Evolutionary conservation across 2,113 vertebrate species (phyloP).

Genomic region (Psephotus haematonotus): DNA sequence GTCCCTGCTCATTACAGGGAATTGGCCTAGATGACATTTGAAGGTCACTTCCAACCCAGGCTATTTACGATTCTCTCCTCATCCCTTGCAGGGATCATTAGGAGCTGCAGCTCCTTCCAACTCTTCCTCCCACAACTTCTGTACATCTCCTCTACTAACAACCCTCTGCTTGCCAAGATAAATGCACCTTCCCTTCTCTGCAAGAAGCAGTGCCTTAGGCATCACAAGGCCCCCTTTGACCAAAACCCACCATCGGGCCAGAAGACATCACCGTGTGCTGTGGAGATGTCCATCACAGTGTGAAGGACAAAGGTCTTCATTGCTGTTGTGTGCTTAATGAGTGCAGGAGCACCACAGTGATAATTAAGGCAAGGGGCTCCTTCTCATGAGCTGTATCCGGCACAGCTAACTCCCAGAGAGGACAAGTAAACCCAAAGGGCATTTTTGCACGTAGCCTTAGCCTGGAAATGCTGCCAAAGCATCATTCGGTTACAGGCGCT

Average conservation of each 20-base stretch:
- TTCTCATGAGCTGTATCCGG: not conserved
- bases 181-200: not conserved
- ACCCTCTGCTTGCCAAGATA: not conserved
- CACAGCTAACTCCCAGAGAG: not conserved
- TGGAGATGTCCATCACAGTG: rapidly evolving
- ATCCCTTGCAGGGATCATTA: not conserved
- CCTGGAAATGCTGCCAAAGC: not conserved
- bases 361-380: not conserved
- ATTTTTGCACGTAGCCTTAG: not conserved
- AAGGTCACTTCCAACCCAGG: not conserved
- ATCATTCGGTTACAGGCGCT: rapidly evolving
- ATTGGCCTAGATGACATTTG: not conserved
- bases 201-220: not conserved
- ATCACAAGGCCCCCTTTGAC: not conserved
- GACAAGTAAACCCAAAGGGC: not conserved
- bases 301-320: not conserved
- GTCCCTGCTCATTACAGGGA: not conserved
- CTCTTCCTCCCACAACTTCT: not conserved
- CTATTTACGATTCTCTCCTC: not conserved
- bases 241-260: not conserved
- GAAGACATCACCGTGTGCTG: not conserved
- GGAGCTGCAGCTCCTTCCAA: not conserved
- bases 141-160: rapidly evolving
- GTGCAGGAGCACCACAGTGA: not conserved
- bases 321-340: not conserved